Evolutionary conservation across 2,113 vertebrate species (phyloP).

Genomic region (Mormoops blainvillei): DNA sequence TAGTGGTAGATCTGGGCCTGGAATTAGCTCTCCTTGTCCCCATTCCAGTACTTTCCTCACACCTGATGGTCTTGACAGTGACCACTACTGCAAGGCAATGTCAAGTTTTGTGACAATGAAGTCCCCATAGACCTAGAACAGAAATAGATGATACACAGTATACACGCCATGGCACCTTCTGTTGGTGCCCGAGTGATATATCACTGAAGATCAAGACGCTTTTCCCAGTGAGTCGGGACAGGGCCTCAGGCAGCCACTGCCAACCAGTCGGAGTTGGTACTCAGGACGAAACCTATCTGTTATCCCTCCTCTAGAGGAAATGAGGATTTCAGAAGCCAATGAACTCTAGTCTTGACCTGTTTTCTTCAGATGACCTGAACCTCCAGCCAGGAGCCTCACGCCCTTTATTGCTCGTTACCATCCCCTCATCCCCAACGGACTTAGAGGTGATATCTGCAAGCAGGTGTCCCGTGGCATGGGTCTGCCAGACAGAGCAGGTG

Average conservation of each 20-base stretch:
- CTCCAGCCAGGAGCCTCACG: background rate
- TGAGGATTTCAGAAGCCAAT: background rate
- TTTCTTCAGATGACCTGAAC: slow-evolving; percentile 19
- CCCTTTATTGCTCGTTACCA: background rate
- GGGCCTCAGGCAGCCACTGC: background rate
- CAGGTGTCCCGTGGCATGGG: background rate
- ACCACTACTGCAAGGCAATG: background rate
- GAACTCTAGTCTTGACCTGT: background rate
- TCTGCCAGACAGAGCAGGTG: background rate
- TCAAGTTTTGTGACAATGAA: background rate
- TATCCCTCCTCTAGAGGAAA: background rate
- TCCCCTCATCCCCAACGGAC: background rate
- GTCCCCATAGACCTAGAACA: background rate
- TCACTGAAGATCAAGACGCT: background rate
- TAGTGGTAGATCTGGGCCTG: background rate
- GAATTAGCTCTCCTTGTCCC: background rate
- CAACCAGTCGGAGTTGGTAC: background rate
- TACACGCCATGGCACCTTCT: background rate
- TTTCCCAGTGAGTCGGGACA: background rate
- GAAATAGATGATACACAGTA: background rate
- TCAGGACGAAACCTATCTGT: background rate
- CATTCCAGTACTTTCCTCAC: background rate
- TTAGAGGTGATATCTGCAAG: background rate
- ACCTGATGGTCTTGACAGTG: background rate
- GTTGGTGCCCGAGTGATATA: background rate